Evolutionary conservation across 1,140 invertebrate species (phyloP).

Genomic region (Sitophilus oryzae): DNA sequence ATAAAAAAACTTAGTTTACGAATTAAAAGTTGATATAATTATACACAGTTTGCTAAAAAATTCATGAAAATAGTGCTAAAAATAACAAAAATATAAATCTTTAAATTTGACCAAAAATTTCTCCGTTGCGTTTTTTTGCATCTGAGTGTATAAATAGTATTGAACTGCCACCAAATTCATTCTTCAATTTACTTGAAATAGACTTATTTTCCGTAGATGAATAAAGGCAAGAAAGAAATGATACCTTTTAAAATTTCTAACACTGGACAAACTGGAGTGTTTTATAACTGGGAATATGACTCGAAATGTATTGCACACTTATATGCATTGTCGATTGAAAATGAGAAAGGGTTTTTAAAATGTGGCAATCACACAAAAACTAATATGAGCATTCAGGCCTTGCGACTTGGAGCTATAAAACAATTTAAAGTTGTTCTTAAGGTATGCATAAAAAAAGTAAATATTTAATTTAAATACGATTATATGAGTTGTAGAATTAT

Average conservation of each 20-base stretch:
- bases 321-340: constrained; percentile 25
- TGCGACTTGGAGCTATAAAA: constrained; percentile 1
- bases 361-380: constrained; percentile 13
- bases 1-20: no score
- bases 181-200: no score
- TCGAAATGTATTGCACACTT: constrained; percentile 28
- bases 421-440: constrained; percentile 11
- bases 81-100: no score
- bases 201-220: constrained; percentile 29
- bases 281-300: constrained; percentile 41
- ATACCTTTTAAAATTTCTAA: constrained; percentile 42
- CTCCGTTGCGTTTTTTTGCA: no score
- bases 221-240: constrained; percentile 27
- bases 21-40: no score
- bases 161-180: no score
- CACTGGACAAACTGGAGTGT: constrained; percentile 40
- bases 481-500: no score
- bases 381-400: constrained; percentile 1
- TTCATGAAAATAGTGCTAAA: no score
- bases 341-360: constrained; percentile 35
- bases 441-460: constrained; percentile 7
- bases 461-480: no score
- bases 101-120: no score
- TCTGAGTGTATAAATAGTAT: no score
- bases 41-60: no score